A percentile compares a stretch with the other conserved stretches of the same genome.
Conservation (phyloP, 2,888 invertebrate species). For the Harpagoxenus sublaevis region DNA sequence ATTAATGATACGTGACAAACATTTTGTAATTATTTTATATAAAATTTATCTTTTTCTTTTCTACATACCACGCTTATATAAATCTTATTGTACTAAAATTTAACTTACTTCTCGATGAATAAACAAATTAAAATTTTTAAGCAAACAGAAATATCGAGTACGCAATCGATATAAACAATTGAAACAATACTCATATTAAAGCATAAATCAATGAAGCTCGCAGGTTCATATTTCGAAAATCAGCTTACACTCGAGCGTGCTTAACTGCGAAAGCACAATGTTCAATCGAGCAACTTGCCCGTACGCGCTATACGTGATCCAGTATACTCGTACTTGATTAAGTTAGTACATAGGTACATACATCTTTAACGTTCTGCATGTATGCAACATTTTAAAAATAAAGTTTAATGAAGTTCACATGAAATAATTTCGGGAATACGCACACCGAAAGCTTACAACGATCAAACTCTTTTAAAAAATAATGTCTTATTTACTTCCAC, state of each 20-base stretch:
- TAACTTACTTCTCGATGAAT: background rate
- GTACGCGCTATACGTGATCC: background rate
- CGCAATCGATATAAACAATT: background rate
- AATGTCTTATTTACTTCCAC: background rate
- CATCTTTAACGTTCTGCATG: background rate
- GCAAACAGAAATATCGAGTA: background rate
- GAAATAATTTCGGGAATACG: background rate
- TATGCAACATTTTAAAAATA: background rate
- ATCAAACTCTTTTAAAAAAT: background rate
- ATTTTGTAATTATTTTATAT: constrained; percentile 19
- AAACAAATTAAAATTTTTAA: background rate
- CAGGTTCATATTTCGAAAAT: background rate
- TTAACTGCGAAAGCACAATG: background rate
- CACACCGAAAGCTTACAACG: background rate
- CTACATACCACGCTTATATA: background rate
- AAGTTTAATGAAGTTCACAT: background rate
- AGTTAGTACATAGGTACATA: background rate
- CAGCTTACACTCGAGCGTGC: background rate
- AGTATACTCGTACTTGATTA: background rate
- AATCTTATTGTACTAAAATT: background rate
- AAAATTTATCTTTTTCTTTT: background rate
- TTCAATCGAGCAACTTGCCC: background rate
- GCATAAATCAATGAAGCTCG: background rate
- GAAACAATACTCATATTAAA: background rate
- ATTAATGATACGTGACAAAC: background rate